phyloP scores from a whole-genome alignment of 2,888 invertebrate species.

The Limnephilus rhombicus region DNA sequence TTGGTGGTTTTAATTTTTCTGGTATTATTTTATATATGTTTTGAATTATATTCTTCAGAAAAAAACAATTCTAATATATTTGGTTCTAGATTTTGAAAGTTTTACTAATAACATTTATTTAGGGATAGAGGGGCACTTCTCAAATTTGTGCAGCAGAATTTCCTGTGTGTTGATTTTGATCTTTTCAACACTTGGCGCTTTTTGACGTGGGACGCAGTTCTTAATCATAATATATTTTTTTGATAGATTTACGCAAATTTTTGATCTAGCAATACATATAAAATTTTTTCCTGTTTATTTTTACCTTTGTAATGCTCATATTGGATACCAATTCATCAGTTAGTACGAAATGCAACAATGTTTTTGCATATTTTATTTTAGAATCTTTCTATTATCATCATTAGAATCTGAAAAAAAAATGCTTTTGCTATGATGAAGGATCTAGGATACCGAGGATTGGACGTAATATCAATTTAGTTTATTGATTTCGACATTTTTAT shows the following conservation, averaged over 20 bases:
- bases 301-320: background rate
- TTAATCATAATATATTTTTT: background rate
- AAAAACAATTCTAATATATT: background rate
- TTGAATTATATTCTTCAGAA: background rate
- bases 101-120: background rate
- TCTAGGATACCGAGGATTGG: background rate
- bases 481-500: background rate
- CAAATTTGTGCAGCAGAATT: background rate
- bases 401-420: background rate
- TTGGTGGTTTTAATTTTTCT: conserved; percentile 10
- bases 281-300: background rate
- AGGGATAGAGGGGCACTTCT: background rate
- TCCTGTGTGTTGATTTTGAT: conserved; percentile 1
- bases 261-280: background rate
- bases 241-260: background rate
- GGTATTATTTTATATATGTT: background rate
- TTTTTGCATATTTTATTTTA: background rate
- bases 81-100: background rate
- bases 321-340: background rate
- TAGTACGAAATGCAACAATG: background rate
- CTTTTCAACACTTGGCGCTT: background rate
- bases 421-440: background rate
- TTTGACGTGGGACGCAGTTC: background rate
- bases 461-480: background rate
- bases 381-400: background rate